Base-by-base conservation (phyloP, 2,888 invertebrate species). In the Pollenia labialis region DNA sequence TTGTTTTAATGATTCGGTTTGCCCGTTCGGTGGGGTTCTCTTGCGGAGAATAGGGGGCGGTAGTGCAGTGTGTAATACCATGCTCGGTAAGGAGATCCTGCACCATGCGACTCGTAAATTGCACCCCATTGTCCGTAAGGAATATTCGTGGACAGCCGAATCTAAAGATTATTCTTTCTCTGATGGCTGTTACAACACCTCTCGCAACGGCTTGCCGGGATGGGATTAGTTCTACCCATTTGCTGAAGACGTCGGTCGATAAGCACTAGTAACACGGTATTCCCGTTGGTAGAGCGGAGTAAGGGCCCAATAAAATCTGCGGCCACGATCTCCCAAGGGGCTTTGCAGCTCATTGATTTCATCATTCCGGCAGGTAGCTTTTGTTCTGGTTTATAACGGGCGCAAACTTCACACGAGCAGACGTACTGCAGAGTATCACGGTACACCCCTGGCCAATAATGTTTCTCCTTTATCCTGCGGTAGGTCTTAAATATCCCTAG, bases 401-500 rank as follows among this genome's bases (percentile, higher is more conserved):
- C 77, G 42, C 82, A 88, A 2, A n/a, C n/a, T 14, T 48, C 9
- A 48, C 88, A 85, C 0, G 44, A 40, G 2, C 66, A 40, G 1
- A 88, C 77, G 44, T 87, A 83, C 2, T 66, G 12, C 1, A 42
- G 54, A 0, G 80, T 76, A 46, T 85, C 72, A n/a, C n/a, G n/a
- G n/a, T n/a, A n/a, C n/a, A n/a, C n/a, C n/a, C n/a, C n/a, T n/a
- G n/a, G n/a, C n/a, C n/a, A n/a, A n/a, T n/a, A n/a, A n/a, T n/a
- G n/a, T n/a, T 66, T 42, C n/a, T 85, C 72, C 7, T 68, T 16
- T 0, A 87, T 18, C 9, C 86, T 60, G 0, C 14, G 40, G 1
- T 72, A 16, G 0, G 88, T 88, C 16, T 88, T 88, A 14, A 74
- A 54, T 0, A 88, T 74, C 0, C 88, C 88, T 18, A 83, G 46